phyloP scores from a whole-genome alignment of 35 echinoderm and acorn worm species.

The Heliocidaris tuberculata region DNA sequence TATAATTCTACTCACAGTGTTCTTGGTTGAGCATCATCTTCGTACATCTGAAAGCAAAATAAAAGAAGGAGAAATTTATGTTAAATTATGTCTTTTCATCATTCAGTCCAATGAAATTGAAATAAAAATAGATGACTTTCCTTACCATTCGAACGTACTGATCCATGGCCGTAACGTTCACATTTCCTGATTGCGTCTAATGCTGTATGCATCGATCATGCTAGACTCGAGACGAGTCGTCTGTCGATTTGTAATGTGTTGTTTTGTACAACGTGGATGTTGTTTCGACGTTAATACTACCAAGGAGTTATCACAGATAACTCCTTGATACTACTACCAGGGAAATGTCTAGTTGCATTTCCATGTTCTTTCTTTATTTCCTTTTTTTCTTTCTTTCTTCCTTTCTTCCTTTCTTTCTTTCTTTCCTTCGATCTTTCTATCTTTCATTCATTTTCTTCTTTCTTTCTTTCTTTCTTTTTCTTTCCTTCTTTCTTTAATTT shows the following conservation, averaged over 20 bases:
- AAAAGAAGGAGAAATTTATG: neutral
- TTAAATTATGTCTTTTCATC: neutral
- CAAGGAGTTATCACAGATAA: no score
- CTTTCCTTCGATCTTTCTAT: no score
- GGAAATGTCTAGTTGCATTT: no score
- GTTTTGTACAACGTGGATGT: no score
- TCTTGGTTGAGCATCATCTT: constrained; percentile 12
- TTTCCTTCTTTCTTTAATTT: no score
- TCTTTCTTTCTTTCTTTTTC: no score
- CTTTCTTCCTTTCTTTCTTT: no score
- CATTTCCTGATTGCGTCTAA: neutral
- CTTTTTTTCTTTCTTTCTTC: no score
- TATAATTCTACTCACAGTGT: constrained; percentile 17
- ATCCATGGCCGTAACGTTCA: constrained; percentile 15
- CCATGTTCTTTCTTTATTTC: no score
- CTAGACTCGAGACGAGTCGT: neutral
- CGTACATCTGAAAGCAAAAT: constrained; percentile 8
- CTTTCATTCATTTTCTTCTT: no score
- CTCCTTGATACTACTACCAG: no score
- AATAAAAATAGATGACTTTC: neutral
- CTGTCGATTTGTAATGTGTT: neutral
- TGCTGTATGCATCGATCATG: neutral
- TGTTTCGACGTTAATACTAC: no score
- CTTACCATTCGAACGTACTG: constrained; percentile 19
- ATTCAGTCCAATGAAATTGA: neutral